Base-by-base conservation (phyloP, 2,113 vertebrate genomes). In the Todiramphus chloris region DNA sequence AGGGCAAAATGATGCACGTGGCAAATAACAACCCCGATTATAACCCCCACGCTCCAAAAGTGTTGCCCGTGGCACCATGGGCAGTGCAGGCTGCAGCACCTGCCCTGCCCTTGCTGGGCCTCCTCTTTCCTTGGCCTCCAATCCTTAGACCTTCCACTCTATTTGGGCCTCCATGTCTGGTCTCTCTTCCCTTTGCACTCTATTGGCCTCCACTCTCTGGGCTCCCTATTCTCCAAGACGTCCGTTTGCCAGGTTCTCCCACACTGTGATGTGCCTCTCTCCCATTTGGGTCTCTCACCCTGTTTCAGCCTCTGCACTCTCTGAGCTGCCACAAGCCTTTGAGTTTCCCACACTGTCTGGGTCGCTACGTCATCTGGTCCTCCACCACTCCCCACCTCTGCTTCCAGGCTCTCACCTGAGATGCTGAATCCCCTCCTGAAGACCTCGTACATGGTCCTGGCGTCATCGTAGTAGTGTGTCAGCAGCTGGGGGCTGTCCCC, bases 371-470 rank as follows among this genome's bases (percentile, higher is more conserved):
- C 3, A 0, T 3, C 39, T 43, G 50, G 50, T 74, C 43, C 39
- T n/a, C 78, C 62, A 53, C 15, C 59, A 51, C 43, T 46, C 59
- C n/a, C 53, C 19, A 0, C 19, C 44, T 46, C 68, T 75, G 20
- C 50, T 37, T 41, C 25, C 13, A 50, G 56, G 81, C 21, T 93
- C 98, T 98, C 93, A 99, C 99, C 99, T 14, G 99, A 98, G 98
- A 99, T 99, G 94, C 98, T 98, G 58, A 99, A 98, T 39, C 99
- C 99, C 43, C 99, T 98, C 97, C 98, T 98, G 93, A 99, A 99
- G 83, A 99, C 99, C 96, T 99, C 99, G 2, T 99, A 99, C 99
- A 99, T 99, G 94, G 99, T 99, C 96, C 97, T 98, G 91, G 99
- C 99, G 0, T 99, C 99, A 1, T 99, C 99, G 0, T 99, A 99